Evolutionary conservation across 2,888 invertebrate genomes (phyloP).

Genomic region (Amphipoea lucens): DNA sequence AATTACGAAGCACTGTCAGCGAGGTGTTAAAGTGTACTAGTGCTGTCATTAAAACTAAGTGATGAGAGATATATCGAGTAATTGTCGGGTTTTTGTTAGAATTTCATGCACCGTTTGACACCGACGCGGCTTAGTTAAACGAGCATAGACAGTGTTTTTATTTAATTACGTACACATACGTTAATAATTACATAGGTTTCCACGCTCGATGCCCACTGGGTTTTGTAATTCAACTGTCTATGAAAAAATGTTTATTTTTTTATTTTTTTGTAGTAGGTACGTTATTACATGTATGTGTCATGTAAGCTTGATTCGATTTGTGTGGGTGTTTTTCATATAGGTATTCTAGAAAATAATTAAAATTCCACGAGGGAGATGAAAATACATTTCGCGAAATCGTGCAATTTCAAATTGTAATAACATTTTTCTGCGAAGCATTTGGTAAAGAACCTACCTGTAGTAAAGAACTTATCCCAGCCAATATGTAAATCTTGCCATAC

Average conservation of each 20-base stretch:
- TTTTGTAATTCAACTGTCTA: slow-evolving; percentile 42
- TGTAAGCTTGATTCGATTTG: slow-evolving; percentile 8
- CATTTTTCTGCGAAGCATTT: slow-evolving; percentile 3
- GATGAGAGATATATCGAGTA: slow-evolving; percentile 68
- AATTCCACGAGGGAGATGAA: background rate
- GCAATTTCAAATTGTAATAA: slow-evolving; percentile 25
- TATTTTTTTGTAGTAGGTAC: background rate
- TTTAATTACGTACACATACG: slow-evolving; percentile 59
- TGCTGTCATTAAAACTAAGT: slow-evolving; percentile 72
- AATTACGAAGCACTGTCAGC: slow-evolving; percentile 73
- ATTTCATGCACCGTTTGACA: slow-evolving; percentile 81
- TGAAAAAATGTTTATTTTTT: slow-evolving; percentile 8
- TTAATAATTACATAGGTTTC: slow-evolving; percentile 54
- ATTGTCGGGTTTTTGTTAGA: slow-evolving; percentile 78
- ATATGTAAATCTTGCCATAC: slow-evolving; percentile 19
- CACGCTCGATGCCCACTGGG: slow-evolving; percentile 34
- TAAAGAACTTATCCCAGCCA: background rate
- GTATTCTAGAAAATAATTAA: slow-evolving; percentile 14
- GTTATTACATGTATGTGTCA: background rate
- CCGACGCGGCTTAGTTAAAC: slow-evolving; percentile 64
- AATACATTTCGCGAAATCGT: slow-evolving; percentile 5
- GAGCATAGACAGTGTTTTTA: slow-evolving; percentile 40
- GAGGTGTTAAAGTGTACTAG: slow-evolving; percentile 73
- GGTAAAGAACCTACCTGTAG: background rate
- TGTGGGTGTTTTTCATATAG: background rate